These are phyloP conservation scores for Zaprionus kolodkinae DNA, from an alignment of 1,140 invertebrate species.

Conservation along the genomic window DNA sequence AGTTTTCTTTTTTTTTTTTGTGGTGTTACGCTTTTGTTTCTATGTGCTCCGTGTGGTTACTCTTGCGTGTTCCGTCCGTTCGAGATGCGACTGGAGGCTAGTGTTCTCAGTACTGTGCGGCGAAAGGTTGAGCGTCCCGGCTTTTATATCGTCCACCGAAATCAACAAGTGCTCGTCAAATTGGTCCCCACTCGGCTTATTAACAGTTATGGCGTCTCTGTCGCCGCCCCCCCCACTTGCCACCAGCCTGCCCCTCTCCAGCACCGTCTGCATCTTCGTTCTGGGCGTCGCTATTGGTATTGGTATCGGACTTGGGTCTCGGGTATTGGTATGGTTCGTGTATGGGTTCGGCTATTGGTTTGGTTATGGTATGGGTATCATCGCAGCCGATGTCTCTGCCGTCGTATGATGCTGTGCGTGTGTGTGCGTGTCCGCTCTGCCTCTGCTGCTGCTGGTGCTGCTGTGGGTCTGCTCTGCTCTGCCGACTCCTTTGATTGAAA, in stretches of 20 bases:
- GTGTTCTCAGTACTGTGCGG: conserved; percentile 67
- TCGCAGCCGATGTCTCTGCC: background rate
- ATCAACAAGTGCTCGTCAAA: conserved; percentile 68
- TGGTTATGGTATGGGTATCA: background rate
- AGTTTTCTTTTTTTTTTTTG: background rate
- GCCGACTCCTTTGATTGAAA: conserved; percentile 66
- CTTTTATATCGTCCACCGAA: conserved; percentile 74
- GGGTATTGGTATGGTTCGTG: conserved; percentile 10
- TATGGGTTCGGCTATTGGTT: conserved; percentile 2
- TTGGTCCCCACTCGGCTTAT: conserved; percentile 63
- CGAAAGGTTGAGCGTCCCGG: conserved; percentile 74
- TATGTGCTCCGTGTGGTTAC: background rate
- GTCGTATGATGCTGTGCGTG: background rate
- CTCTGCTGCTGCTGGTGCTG: conserved; percentile 12
- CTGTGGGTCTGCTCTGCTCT: conserved; percentile 7
- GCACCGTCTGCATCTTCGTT: conserved; percentile 12
- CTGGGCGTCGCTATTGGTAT: conserved; percentile 19
- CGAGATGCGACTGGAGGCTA: conserved; percentile 65
- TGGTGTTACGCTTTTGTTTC: background rate
- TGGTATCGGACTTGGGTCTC: background rate
- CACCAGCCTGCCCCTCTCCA: background rate
- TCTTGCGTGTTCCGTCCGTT: conserved; percentile 45
- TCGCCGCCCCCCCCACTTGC: background rate
- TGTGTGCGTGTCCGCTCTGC: conserved; percentile 4
- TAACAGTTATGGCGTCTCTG: conserved; percentile 70